Base-by-base conservation (phyloP, 2,113 vertebrate species). In the Vanacampus margaritifer region DNA sequence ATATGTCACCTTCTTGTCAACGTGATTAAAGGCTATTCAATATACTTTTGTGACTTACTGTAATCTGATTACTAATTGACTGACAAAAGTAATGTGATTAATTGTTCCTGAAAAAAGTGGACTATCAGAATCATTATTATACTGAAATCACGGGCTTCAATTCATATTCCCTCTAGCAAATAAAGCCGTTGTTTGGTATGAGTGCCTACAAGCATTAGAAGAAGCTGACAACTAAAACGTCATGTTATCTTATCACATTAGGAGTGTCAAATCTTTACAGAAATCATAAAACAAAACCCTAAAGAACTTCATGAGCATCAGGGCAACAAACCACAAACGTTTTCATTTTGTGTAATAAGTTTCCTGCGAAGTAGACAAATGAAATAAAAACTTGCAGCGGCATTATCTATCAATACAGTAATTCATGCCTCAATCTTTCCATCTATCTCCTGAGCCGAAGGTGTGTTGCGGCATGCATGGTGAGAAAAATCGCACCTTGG, bases 401-500 rank as follows among this genome's bases (percentile, higher is more conserved):
- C 59, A 39, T 60, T 21, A 68, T 58, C 73, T 71, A 61, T 80
- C 21, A 74, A 64, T 60, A 69, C 50, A 32, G 68, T 66, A 65
- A 80, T 79, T 74, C 75, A 79, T 76, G 72, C 23, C 35, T 86
- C 76, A 76, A 68, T 77, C 67, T 85, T 80, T 85, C 76, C 81
- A 72, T 80, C 62, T 66, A 64, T 67, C 81, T 87, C 83, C 79
- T 82, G 73, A 74, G 85, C 88, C 84, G 45, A 65, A 68, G 81
- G 88, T 91, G 84, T 87, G 90, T 86, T 91, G 89, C 77, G 90
- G 86, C 90, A 89, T 84, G 88, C 89, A 86, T 67, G 76, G 85
- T 90, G 86, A 90, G 89, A 92, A 90, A 90, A 92, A 87, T 87
- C 87, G 83, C 68, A 45, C 72, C 74, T 10, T 92, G 93, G 93